These are phyloP conservation scores for Ormyrus labotus DNA, from an alignment of 2,888 invertebrate genomes.

Conservation along the genomic window DNA sequence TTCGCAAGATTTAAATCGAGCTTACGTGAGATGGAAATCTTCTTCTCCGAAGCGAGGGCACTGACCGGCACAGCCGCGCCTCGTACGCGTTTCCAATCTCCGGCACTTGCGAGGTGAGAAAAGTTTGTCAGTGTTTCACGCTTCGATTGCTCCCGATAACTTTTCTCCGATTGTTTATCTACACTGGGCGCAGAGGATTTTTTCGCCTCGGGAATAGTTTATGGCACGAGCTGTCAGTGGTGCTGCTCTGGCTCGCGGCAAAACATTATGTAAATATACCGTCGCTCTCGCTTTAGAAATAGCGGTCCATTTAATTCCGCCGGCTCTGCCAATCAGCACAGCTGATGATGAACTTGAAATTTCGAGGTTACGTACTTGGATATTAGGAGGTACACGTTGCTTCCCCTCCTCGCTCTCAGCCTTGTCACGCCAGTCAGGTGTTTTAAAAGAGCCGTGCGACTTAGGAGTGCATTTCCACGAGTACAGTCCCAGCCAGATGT, in stretches of 20 bases:
- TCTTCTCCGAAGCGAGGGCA: conserved; percentile 64
- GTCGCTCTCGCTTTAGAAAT: too few relatives aligned
- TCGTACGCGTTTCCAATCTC: conserved; percentile 64
- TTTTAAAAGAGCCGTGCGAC: not conserved
- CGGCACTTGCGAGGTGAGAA: conserved; percentile 25
- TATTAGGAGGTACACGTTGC: conserved; percentile 35
- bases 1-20: conserved; percentile 52
- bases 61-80: conserved; percentile 69
- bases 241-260: too few relatives aligned
- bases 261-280: too few relatives aligned
- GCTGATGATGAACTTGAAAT: conserved; percentile 25
- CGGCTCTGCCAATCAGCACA: not conserved
- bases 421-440: not conserved
- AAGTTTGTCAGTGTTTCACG: not conserved
- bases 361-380: conserved; percentile 30
- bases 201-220: too few relatives aligned
- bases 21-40: conserved; percentile 63
- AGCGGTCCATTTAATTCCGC: not conserved
- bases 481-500: conserved; percentile 20
- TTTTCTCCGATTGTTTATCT: conserved; percentile 1
- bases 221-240: too few relatives aligned
- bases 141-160: not conserved
- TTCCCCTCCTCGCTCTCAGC: not conserved
- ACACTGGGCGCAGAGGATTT: not conserved
- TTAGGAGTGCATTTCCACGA: conserved; percentile 41